Percentiles rank a stretch among this genome's conserved stretches.
Conservation (phyloP, 1,140 invertebrate genomes). For the Drosophila busckii region DNA sequence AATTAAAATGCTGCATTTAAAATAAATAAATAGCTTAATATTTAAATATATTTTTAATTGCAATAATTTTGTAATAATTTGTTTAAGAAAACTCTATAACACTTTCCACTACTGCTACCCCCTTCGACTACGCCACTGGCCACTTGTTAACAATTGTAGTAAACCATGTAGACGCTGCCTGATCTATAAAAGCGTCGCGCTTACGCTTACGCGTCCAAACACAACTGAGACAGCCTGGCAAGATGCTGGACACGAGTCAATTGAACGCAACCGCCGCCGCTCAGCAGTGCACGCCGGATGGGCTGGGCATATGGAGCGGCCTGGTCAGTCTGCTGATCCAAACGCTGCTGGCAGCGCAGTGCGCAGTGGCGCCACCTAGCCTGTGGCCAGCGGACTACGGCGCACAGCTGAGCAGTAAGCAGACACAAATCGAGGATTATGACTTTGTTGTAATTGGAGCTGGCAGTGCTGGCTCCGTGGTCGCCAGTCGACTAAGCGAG, state of each 20-base stretch:
- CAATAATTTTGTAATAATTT: too few relatives aligned
- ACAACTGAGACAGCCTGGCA: too few relatives aligned
- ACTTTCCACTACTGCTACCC: too few relatives aligned
- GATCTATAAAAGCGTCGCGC: slow-evolving; percentile 46
- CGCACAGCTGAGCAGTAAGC: slow-evolving; percentile 79
- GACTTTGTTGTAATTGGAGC: slow-evolving; percentile 82
- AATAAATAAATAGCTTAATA: too few relatives aligned
- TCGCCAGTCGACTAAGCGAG: slow-evolving; percentile 82
- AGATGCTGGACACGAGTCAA: slow-evolving; percentile 38
- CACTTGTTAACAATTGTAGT: too few relatives aligned
- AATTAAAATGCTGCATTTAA: too few relatives aligned
- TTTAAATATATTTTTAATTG: too few relatives aligned
- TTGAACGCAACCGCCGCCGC: neutral
- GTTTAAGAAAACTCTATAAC: too few relatives aligned
- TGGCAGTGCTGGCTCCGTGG: slow-evolving; percentile 83
- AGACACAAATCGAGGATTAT: slow-evolving; percentile 77
- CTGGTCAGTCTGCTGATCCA: slow-evolving; percentile 81
- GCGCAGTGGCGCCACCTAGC: slow-evolving; percentile 80
- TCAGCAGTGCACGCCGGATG: too few relatives aligned
- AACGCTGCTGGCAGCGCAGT: slow-evolving; percentile 80
- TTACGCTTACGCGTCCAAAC: slow-evolving; percentile 16
- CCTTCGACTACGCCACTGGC: too few relatives aligned
- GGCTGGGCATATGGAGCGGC: slow-evolving; percentile 55
- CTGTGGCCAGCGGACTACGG: slow-evolving; percentile 80
- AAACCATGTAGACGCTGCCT: too few relatives aligned